Percentiles rank a stretch among this genome's conserved stretches.
These are phyloP conservation scores for Pseudoatta argentina DNA, from an alignment of 1,140 invertebrate species.

Conservation along the genomic window DNA sequence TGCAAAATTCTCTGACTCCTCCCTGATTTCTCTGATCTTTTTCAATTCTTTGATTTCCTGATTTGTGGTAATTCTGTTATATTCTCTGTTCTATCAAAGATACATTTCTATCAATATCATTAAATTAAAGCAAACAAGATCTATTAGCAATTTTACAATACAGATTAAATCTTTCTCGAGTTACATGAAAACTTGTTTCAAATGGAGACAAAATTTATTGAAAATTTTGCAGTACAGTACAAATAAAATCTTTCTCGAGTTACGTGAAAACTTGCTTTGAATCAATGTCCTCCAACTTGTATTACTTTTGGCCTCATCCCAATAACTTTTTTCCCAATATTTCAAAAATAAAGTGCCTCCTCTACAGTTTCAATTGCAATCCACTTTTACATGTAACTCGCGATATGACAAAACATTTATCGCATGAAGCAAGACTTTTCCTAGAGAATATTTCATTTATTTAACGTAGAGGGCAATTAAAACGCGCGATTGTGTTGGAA, in stretches of 20 bases:
- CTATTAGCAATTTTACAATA: neutral
- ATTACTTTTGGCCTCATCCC: neutral
- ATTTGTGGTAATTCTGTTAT: too few species aligned
- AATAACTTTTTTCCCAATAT: slow-evolving; percentile 2
- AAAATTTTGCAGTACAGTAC: neutral
- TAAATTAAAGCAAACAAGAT: slow-evolving; percentile 8
- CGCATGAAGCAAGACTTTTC: neutral
- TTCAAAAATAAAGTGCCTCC: slow-evolving; percentile 25
- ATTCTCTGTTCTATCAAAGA: neutral
- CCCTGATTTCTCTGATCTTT: too few species aligned
- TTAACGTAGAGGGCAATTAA: neutral
- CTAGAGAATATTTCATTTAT: slow-evolving; percentile 20
- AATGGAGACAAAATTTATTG: neutral
- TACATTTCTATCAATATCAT: neutral
- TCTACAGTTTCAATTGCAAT: slow-evolving; percentile 17
- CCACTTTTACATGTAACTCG: neutral
- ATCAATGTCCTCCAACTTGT: neutral
- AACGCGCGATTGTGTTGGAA: neutral
- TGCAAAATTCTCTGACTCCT: too few species aligned
- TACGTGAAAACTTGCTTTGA: neutral
- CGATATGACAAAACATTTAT: slow-evolving; percentile 17
- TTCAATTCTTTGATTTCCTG: too few species aligned
- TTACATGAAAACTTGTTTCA: neutral
- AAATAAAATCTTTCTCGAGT: neutral
- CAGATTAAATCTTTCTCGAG: neutral